A percentile compares a stretch with the other conserved stretches of the same genome.
These are phyloP conservation scores for Saccostrea glomerata DNA, from an alignment of 1,140 invertebrate genomes.

Conservation along the genomic window DNA sequence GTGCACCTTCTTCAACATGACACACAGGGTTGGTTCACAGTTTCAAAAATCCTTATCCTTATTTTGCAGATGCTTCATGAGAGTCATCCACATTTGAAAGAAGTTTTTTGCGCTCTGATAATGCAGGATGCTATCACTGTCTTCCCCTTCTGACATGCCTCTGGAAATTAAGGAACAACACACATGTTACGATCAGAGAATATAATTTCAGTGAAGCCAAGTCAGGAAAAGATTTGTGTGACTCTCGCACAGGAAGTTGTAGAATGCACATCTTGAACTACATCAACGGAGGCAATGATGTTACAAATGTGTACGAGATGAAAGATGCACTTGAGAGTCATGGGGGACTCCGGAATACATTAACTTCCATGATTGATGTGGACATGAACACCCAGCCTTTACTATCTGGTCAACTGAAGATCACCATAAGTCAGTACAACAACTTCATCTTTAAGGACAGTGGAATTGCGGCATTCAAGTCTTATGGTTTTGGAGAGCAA, in stretches of 20 bases:
- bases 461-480: slow-evolving; percentile 2
- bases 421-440: slow-evolving; percentile 4
- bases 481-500: no score
- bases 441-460: slow-evolving; percentile 24
- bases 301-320: no score
- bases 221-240: no score
- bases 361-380: background rate
- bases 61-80: slow-evolving; percentile 11
- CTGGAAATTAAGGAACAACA: no score
- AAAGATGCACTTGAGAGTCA: no score
- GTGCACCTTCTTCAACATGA: background rate
- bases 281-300: no score
- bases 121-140: slow-evolving; percentile 48
- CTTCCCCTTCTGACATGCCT: background rate
- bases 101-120: slow-evolving; percentile 40
- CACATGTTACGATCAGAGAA: no score
- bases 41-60: background rate
- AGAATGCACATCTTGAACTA: no score
- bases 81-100: background rate
- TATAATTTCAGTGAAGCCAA: no score
- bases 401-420: background rate
- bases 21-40: background rate
- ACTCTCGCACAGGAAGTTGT: no score
- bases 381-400: background rate
- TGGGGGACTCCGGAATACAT: no score